These are phyloP conservation scores for Callaeas wilsoni DNA, from an alignment of 2,113 vertebrate genomes.

Conservation along the genomic window DNA sequence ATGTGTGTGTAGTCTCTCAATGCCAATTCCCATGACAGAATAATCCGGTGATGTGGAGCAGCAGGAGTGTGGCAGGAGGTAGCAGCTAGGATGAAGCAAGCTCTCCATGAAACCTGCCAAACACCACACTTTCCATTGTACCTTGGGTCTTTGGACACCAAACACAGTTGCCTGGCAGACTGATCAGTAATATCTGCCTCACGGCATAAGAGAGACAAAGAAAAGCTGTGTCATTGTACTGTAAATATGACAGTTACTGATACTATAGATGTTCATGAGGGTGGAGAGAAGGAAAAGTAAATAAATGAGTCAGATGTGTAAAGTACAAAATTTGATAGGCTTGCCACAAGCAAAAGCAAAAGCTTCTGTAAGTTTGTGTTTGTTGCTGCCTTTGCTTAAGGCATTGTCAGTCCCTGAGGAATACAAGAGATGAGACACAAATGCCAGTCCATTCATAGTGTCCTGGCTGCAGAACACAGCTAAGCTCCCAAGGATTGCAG, in stretches of 20 bases:
- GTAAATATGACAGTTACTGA: background rate
- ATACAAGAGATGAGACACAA: background rate
- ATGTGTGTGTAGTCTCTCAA: background rate
- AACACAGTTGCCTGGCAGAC: background rate
- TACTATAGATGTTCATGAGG: background rate
- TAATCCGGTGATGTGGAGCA: fast-evolving
- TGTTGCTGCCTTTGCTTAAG: background rate
- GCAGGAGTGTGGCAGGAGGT: background rate
- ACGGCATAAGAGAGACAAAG: background rate
- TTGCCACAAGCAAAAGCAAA: background rate
- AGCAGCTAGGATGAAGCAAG: background rate
- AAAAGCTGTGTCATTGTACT: background rate
- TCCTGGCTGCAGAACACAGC: background rate
- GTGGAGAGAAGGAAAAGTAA: background rate
- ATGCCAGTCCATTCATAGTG: background rate
- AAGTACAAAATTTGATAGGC: background rate
- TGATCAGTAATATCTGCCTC: background rate
- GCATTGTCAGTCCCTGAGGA: background rate
- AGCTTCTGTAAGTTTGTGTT: background rate
- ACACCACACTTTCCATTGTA: background rate
- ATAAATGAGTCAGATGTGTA: background rate
- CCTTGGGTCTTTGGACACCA: background rate
- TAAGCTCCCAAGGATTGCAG: background rate
- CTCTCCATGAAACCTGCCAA: background rate
- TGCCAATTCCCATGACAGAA: background rate